Evolutionary conservation across 2,797 vertebrate genomes (phyloP), one percentile per base, ranked within the genome.

Genomic region (Basileuterus tristriatus): DNA sequence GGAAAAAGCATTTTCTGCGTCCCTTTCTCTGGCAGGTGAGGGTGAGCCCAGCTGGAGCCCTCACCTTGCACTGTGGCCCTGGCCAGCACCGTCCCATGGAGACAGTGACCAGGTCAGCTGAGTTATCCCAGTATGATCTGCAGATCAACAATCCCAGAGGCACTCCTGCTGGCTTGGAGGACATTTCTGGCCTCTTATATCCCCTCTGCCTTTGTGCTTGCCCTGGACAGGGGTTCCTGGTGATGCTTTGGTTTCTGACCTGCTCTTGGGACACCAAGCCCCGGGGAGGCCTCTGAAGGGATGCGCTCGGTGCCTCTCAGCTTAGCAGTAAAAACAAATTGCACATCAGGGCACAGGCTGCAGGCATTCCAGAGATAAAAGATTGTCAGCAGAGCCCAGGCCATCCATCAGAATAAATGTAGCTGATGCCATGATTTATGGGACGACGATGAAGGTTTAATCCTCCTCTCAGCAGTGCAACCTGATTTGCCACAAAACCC

Each of bases 361-460:
- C 90, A 87, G 93, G 76, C 22, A 0, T 93, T 87, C 85, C 62
- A 69, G 52, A 76, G 83, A 83, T 83, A 91, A 94, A 96, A 92
- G 68, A 88, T 62, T 78, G 94, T 92, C 94, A 84, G 79, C 55
- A 89, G 55, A 83, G 44, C 53, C 82, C 77, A 67, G 76, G 26
- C 77, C 52, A 88, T 93, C 91, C 85, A 91, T 93, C 92, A 94
- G 92, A 91, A 93, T 86, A 93, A 94, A 96, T 65, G 85, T 78
- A 90, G 87, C 89, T 92, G 96, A 93, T 93, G 93, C 91, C 4
- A 2, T 93, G 96, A 96, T 96, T 96, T 96, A 96, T 91, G 95
- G 87, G 77, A 69, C 70, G 56, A 95, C 84, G 85, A 96, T 86
- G 96, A 96, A 94, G 94, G 92, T 94, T 95, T 88, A 97, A 96